phyloP scores from a whole-genome alignment of 2,113 vertebrate species.

The Rhinichthys klamathensis region DNA sequence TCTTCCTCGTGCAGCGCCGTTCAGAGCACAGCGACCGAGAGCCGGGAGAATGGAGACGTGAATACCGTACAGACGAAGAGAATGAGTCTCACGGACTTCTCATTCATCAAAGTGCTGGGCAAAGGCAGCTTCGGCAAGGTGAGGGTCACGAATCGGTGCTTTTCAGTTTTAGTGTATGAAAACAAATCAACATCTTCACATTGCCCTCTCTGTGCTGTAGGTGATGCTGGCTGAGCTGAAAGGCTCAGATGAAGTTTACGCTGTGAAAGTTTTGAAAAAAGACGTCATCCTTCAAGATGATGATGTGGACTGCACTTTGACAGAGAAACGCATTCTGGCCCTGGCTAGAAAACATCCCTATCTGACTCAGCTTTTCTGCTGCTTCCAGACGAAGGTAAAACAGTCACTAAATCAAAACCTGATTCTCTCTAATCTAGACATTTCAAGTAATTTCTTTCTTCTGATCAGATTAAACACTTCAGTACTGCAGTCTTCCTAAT shows the following conservation, averaged over 20 bases:
- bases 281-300: slow-evolving; percentile 98
- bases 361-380: slow-evolving; percentile 98
- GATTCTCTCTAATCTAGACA: background rate
- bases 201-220: slow-evolving; percentile 66
- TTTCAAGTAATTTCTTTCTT: background rate
- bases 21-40: slow-evolving; percentile 73
- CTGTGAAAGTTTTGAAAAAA: slow-evolving; percentile 98
- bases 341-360: slow-evolving; percentile 95
- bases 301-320: slow-evolving; percentile 98
- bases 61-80: slow-evolving; percentile 83
- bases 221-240: slow-evolving; percentile 97
- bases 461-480: background rate
- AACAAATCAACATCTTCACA: background rate
- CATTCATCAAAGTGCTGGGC: slow-evolving; percentile 97
- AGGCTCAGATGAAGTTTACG: slow-evolving; percentile 95
- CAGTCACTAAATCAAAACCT: background rate
- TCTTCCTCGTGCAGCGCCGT: slow-evolving; percentile 76
- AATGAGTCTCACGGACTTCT: slow-evolving; percentile 92
- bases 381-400: slow-evolving; percentile 96
- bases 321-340: slow-evolving; percentile 96
- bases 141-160: slow-evolving; percentile 18
- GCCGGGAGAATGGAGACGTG: slow-evolving; percentile 87
- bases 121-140: slow-evolving; percentile 99
- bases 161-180: background rate
- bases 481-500: background rate